Evolutionary conservation across 2,113 vertebrate genomes (phyloP).

Genomic region (Psettodes erumei): DNA sequence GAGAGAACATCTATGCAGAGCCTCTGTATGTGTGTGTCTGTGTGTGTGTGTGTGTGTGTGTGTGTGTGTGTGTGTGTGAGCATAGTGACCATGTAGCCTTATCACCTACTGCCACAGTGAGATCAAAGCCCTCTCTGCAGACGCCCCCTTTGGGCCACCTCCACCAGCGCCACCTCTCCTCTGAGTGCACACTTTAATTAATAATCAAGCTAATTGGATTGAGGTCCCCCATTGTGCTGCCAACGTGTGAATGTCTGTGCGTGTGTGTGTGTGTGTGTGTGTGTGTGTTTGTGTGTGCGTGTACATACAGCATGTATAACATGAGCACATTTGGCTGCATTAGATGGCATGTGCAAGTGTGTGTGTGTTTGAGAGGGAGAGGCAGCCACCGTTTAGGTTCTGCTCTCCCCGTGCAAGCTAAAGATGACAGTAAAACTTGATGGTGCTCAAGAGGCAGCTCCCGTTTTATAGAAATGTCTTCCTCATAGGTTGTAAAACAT

Average conservation of each 20-base stretch:
- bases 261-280: constrained; percentile 26
- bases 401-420: constrained; percentile 60
- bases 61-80: constrained; percentile 7
- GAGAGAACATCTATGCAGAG: neutral
- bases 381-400: constrained; percentile 50
- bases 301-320: constrained; percentile 25
- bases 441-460: constrained; percentile 74
- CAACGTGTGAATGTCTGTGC: constrained; percentile 29
- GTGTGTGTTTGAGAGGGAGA: constrained; percentile 16
- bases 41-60: neutral
- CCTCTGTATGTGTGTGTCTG: neutral
- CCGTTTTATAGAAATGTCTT: constrained; percentile 73
- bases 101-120: constrained; percentile 71
- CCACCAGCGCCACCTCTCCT: constrained; percentile 67
- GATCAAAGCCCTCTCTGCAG: constrained; percentile 70
- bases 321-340: constrained; percentile 48
- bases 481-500: constrained; percentile 72
- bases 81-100: constrained; percentile 54
- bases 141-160: constrained; percentile 68
- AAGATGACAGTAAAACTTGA: constrained; percentile 73
- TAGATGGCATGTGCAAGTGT: constrained; percentile 16
- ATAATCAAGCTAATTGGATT: constrained; percentile 83
- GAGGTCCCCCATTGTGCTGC: constrained; percentile 69
- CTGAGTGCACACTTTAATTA: constrained; percentile 79
- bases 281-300: constrained; percentile 19